Percentiles rank a stretch among this genome's conserved stretches.
phyloP scores from a whole-genome alignment of 2,113 vertebrate genomes.

The Alosa alosa region DNA sequence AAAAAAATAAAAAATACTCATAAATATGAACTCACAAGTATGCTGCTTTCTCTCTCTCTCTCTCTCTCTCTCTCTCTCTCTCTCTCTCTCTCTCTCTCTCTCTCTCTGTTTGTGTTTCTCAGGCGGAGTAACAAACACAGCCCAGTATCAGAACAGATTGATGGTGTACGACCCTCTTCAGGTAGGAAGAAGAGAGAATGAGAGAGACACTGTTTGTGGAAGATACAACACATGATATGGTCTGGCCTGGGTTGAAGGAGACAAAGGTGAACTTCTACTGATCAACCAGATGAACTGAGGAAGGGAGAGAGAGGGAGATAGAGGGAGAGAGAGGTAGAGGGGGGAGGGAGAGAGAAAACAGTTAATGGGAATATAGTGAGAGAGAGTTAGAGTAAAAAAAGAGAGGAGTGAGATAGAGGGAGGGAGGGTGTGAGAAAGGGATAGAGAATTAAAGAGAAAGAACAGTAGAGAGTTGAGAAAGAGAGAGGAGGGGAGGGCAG shows the following conservation, averaged over 20 bases:
- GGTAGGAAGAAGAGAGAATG: slow-evolving; percentile 63
- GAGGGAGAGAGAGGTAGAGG: neutral
- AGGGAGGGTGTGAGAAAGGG: neutral
- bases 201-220: neutral
- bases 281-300: neutral
- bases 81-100: neutral
- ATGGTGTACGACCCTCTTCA: slow-evolving; percentile 96
- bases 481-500: neutral
- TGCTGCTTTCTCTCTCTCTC: neutral
- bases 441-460: neutral
- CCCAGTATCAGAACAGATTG: slow-evolving; percentile 95
- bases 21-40: neutral
- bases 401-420: neutral
- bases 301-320: too few species aligned
- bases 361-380: neutral
- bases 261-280: neutral
- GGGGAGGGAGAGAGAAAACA: neutral
- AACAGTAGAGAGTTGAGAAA: neutral
- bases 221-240: neutral
- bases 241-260: neutral
- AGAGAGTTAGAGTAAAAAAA: neutral
- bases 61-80: too few species aligned
- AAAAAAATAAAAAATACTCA: neutral
- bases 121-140: slow-evolving; percentile 98
- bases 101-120: slow-evolving; percentile 47